Conservation (phyloP, 2,888 invertebrate species). For the Spilarctia lutea region DNA sequence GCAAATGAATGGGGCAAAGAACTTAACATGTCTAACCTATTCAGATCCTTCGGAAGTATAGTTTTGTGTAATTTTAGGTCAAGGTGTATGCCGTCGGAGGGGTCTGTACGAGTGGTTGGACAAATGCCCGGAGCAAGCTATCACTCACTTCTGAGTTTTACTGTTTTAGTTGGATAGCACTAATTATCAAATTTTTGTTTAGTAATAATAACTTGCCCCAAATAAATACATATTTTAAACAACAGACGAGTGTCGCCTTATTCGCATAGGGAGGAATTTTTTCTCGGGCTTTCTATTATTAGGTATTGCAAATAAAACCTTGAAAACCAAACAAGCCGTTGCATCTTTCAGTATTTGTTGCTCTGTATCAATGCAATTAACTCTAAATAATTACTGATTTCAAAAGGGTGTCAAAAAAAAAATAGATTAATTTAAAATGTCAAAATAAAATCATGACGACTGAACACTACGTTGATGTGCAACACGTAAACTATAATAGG, state of each 20-base stretch:
- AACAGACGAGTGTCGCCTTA: background rate
- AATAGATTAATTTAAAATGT: too few species aligned
- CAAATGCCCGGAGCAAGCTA: constrained; percentile 74
- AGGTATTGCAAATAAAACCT: too few species aligned
- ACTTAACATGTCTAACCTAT: constrained; percentile 65
- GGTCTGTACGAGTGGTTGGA: constrained; percentile 61
- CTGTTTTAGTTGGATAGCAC: constrained; percentile 74
- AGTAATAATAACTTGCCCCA: background rate
- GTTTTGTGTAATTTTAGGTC: constrained; percentile 37
- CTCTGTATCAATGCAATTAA: too few species aligned
- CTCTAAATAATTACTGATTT: too few species aligned
- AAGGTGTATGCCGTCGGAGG: constrained; percentile 28
- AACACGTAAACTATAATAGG: too few species aligned
- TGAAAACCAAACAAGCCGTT: too few species aligned
- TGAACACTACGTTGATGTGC: too few species aligned
- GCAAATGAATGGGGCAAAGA: constrained; percentile 86
- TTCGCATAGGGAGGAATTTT: too few species aligned
- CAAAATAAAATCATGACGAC: too few species aligned
- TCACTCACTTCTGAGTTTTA: constrained; percentile 68
- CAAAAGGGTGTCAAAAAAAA: too few species aligned
- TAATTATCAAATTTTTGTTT: constrained; percentile 81
- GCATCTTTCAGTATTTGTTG: too few species aligned
- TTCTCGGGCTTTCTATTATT: too few species aligned
- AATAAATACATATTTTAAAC: background rate
- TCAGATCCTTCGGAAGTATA: constrained; percentile 54